Conservation (phyloP, 2,888 invertebrate species). For the Melangyna quadrimaculata region DNA sequence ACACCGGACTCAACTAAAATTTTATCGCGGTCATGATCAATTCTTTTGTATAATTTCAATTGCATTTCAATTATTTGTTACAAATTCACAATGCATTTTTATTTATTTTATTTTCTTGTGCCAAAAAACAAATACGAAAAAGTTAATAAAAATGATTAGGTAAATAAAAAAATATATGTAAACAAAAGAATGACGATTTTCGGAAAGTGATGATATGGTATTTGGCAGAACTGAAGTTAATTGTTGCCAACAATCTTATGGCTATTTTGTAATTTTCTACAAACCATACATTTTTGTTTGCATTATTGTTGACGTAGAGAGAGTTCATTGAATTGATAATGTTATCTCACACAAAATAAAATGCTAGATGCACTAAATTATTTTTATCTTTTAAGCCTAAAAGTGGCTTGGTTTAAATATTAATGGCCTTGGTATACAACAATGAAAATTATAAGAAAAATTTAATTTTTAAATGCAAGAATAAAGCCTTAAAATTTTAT, state of each 20-base stretch:
- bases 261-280: not conserved
- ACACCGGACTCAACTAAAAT: conserved; percentile 68
- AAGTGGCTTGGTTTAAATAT: too few relatives aligned
- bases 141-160: not conserved
- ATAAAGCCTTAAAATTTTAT: too few relatives aligned
- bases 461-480: too few relatives aligned
- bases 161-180: not conserved
- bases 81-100: conserved; percentile 26
- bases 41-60: conserved; percentile 33
- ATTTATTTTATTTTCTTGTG: conserved; percentile 15
- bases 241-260: conserved; percentile 23
- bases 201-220: conserved; percentile 7
- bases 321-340: conserved; percentile 12
- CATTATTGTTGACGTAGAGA: not conserved
- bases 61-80: conserved; percentile 35
- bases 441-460: too few relatives aligned
- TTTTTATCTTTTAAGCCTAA: too few relatives aligned
- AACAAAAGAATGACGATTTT: conserved; percentile 45
- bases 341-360: not conserved
- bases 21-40: conserved; percentile 44
- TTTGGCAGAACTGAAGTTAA: not conserved
- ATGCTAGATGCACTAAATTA: too few relatives aligned
- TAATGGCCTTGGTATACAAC: too few relatives aligned
- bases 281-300: not conserved
- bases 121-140: not conserved